These are phyloP conservation scores for Holacanthella duospinosa DNA, from an alignment of 2,888 invertebrate genomes.

Conservation along the genomic window DNA sequence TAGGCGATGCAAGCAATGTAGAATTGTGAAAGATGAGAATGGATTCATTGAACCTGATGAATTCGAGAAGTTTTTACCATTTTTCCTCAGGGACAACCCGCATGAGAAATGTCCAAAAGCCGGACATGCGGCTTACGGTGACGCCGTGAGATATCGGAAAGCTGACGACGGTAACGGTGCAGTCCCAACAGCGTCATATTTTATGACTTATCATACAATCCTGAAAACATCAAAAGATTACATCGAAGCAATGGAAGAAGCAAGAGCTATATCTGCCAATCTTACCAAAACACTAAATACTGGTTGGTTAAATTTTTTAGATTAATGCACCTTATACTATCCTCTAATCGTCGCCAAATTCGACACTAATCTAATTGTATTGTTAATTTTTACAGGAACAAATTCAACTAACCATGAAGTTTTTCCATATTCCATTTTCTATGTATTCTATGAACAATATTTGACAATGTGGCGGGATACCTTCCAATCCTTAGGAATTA, in stretches of 20 bases:
- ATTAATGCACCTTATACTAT: no score
- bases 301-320: constrained; percentile 30
- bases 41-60: constrained; percentile 39
- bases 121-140: constrained; percentile 72
- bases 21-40: constrained; percentile 42
- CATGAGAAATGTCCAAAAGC: constrained; percentile 61
- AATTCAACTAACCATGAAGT: constrained; percentile 36
- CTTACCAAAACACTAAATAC: constrained; percentile 61
- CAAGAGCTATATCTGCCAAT: constrained; percentile 62
- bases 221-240: constrained; percentile 71
- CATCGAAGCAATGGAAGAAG: constrained; percentile 65
- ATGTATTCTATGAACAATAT: constrained; percentile 63
- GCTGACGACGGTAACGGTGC: neutral
- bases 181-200: constrained; percentile 58
- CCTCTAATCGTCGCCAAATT: no score
- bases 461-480: constrained; percentile 77
- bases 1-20: no score
- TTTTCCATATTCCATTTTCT: constrained; percentile 35
- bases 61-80: constrained; percentile 65
- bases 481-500: constrained; percentile 72
- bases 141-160: constrained; percentile 41
- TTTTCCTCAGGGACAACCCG: constrained; percentile 75
- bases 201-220: constrained; percentile 83
- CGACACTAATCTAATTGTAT: neutral
- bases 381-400: constrained; percentile 20